Evolutionary conservation across 2,888 invertebrate genomes (phyloP), one percentile per base, ranked within the genome.

Genomic region (Noctua pronuba): DNA sequence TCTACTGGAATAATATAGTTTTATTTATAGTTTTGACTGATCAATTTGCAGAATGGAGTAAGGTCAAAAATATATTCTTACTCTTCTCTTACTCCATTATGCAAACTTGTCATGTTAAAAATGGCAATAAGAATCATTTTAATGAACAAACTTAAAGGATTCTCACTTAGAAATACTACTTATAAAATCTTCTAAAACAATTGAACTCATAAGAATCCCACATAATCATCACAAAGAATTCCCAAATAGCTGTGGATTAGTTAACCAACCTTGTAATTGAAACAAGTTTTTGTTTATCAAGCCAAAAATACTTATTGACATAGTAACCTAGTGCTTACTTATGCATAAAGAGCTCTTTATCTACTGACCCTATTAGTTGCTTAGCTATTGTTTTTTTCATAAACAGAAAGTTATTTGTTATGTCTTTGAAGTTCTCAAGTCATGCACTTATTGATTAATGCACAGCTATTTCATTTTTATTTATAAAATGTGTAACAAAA

Each of bases 311-410:
- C 1, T 28, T 18, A 52, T 55, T 77, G 71, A 71, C 69, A 78
- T 5, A 52, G n/a, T 67, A 41, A 52, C 64, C 21, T 60, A 60
- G 24, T 65, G 68, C 49, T 31, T 46, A 46, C 66, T 28, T 46
- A n/a, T n/a, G 66, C 41, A 16, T 41, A 66, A 49, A 65, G 52
- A 73, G 7, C 28, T 58, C 24, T 58, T 68, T 73, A 73, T 82
- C 58, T 60, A n/a, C 64, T 77, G 58, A 73, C 52, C 58, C 38
- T 52, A 60, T 21, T 77, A 49, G 55, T 41, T 64, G n/a, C 21
- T 24, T 16, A 11, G 28, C 38, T 55, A 16, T 62, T 16, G 35
- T 65, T 28, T 52, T 65, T 52, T 58, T 58, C n/a, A 44, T 62
- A 21, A 46, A 55, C 31, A 41, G 8, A 66, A 60, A 24, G 0